Evolutionary conservation across 2,113 vertebrate genomes (phyloP).

Genomic region (Lichenostomus cassidix): DNA sequence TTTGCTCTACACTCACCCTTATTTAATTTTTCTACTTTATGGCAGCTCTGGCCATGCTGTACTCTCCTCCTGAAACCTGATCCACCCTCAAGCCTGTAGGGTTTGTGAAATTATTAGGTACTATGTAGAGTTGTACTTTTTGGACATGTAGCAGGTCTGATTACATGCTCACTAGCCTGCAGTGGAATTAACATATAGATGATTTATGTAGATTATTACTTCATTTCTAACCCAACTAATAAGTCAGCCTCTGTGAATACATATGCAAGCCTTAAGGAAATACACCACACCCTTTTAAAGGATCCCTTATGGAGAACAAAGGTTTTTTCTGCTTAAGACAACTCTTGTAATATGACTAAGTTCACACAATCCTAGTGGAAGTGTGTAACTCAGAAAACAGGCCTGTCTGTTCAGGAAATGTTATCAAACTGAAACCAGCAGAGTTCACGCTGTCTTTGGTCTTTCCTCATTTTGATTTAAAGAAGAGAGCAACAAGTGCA

Average conservation of each 20-base stretch:
- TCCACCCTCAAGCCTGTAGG: background rate
- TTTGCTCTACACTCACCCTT: background rate
- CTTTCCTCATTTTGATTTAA: constrained; percentile 27
- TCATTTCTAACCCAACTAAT: background rate
- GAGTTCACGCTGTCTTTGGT: background rate
- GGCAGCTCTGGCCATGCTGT: background rate
- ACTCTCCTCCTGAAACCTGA: background rate
- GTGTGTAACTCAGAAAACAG: background rate
- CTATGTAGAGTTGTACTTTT: background rate
- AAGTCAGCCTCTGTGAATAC: background rate
- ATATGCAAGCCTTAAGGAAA: background rate
- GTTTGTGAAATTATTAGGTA: background rate
- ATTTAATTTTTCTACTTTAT: background rate
- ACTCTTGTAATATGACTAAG: background rate
- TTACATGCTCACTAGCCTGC: background rate
- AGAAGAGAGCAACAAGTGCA: background rate
- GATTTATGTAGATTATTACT: background rate
- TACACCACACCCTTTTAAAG: background rate
- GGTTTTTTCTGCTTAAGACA: background rate
- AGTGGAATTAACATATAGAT: background rate
- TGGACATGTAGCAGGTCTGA: background rate
- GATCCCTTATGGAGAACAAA: background rate
- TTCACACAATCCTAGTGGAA: background rate
- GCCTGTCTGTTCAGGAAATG: background rate
- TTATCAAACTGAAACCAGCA: background rate